Percentiles rank a stretch among this genome's conserved stretches.
Evolutionary conservation across 2,797 vertebrate species (phyloP).

Genomic region (Furcifer pardalis): DNA sequence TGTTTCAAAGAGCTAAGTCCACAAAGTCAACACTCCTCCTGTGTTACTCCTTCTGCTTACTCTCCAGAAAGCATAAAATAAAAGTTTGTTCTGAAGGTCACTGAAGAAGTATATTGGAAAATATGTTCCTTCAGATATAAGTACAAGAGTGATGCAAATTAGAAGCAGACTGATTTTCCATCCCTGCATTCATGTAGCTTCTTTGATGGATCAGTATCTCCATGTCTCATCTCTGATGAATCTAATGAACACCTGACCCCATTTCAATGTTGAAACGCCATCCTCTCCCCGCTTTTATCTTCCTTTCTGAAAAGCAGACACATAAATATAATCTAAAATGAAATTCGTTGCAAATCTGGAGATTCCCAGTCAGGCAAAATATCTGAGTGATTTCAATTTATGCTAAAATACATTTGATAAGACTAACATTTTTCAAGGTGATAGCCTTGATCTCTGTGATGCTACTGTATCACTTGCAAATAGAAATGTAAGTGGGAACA

Average conservation of each 20-base stretch:
- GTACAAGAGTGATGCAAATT: neutral
- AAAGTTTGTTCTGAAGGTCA: no score
- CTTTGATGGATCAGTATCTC: neutral
- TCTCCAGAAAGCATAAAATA: no score
- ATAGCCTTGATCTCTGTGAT: no score
- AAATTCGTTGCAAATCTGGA: neutral
- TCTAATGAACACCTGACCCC: neutral
- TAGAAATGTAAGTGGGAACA: no score
- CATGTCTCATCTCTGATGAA: no score
- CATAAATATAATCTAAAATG: neutral
- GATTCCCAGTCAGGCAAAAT: neutral
- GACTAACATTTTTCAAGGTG: no score
- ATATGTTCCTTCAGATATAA: neutral
- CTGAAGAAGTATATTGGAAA: neutral
- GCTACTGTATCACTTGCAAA: no score
- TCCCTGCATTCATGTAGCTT: neutral
- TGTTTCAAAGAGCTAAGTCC: no score
- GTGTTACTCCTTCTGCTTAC: no score
- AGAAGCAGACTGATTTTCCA: neutral
- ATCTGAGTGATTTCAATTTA: neutral
- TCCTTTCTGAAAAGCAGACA: neutral
- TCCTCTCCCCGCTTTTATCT: neutral
- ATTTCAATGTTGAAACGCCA: neutral
- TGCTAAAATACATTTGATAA: neutral
- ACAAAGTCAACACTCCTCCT: no score